phyloP scores from a whole-genome alignment of 2,113 vertebrate genomes.

The Charina bottae region DNA sequence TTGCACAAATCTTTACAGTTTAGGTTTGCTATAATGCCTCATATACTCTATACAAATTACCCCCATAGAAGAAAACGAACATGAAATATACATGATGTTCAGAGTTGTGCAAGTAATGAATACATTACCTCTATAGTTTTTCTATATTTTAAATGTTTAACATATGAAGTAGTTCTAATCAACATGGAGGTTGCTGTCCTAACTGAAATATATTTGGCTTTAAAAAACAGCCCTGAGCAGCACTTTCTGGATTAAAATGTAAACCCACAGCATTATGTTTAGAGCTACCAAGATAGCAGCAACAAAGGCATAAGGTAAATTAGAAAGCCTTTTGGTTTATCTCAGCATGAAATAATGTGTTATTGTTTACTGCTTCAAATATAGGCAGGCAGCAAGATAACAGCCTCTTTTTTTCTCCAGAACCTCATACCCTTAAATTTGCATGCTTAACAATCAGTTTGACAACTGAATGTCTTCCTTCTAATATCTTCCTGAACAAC shows the following conservation, averaged over 20 bases:
- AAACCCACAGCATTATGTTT: neutral
- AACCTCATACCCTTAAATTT: neutral
- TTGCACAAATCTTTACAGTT: neutral
- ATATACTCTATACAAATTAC: neutral
- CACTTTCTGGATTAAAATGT: neutral
- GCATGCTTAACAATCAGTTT: neutral
- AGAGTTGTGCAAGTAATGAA: neutral
- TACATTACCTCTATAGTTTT: neutral
- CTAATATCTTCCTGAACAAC: neutral
- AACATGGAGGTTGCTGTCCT: neutral
- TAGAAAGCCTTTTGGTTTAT: neutral
- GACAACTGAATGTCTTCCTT: neutral
- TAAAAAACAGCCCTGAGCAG: neutral
- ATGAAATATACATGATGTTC: neutral
- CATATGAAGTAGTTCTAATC: neutral
- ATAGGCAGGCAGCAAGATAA: neutral
- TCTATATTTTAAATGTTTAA: neutral
- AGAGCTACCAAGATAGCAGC: neutral
- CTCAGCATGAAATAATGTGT: neutral
- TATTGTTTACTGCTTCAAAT: neutral
- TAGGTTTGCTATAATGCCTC: neutral
- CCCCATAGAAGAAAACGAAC: neutral
- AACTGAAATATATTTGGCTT: neutral
- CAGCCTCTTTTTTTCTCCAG: neutral
- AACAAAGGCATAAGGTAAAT: neutral